A percentile compares a stretch with the other conserved stretches of the same genome.
Conservation (phyloP, 2,113 vertebrate genomes). For the Hypomesus transpacificus region DNA sequence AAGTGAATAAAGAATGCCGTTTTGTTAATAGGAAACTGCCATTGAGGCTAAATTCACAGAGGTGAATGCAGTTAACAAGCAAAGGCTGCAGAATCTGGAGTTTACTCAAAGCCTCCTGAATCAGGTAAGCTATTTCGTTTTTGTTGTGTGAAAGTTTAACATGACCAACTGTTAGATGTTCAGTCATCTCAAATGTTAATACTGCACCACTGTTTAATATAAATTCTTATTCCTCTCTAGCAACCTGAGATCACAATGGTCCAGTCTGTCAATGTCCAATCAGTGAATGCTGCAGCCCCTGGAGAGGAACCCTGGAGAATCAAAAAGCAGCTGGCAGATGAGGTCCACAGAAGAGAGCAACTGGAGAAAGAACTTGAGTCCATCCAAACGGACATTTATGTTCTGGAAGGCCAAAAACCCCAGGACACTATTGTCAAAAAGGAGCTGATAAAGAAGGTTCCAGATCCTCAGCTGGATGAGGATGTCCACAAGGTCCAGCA, state of each 20-base stretch:
- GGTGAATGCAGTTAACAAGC: constrained; percentile 85
- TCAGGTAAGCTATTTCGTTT: constrained; percentile 76
- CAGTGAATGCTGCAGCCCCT: constrained; percentile 51
- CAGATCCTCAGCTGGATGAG: constrained; percentile 88
- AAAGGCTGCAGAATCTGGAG: constrained; percentile 87
- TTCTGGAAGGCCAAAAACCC: constrained; percentile 83
- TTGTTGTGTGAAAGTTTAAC: background rate
- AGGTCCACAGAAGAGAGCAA: constrained; percentile 83
- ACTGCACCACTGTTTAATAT: background rate
- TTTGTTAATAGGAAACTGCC: constrained; percentile 78
- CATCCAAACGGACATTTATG: constrained; percentile 83
- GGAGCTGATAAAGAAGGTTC: constrained; percentile 87
- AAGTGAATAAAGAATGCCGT: constrained; percentile 5
- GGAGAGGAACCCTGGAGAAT: constrained; percentile 82
- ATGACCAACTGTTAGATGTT: background rate
- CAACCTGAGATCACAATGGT: constrained; percentile 76
- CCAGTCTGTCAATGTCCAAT: constrained; percentile 62
- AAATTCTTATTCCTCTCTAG: constrained; percentile 58
- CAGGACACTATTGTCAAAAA: constrained; percentile 86
- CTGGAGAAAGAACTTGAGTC: constrained; percentile 83
- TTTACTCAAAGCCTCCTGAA: constrained; percentile 85
- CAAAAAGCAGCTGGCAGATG: constrained; percentile 86
- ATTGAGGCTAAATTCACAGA: constrained; percentile 89
- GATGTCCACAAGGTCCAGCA: constrained; percentile 83
- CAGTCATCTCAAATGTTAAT: background rate